A percentile compares a stretch with the other conserved stretches of the same genome.
Evolutionary conservation across 1,140 invertebrate species (phyloP).

Genomic region (Bombus sylvicola): DNA sequence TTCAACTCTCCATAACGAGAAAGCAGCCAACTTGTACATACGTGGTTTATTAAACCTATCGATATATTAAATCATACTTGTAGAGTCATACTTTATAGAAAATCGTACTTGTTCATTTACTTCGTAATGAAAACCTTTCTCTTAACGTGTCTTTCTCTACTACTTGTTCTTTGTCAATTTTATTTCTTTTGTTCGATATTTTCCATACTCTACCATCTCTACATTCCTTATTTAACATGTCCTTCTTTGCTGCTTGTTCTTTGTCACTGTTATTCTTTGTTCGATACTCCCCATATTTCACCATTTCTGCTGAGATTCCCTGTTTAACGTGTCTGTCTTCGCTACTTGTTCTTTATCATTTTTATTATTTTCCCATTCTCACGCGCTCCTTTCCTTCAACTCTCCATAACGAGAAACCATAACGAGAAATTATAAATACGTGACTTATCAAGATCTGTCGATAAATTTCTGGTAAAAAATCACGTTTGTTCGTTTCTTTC

Average conservation of each 20-base stretch:
- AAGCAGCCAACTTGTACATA: not conserved
- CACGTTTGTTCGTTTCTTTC: no score
- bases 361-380: constrained; percentile 15
- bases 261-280: no score
- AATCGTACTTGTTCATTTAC: not conserved
- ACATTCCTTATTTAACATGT: no score
- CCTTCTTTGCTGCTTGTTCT: no score
- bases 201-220: no score
- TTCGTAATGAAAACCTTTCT: not conserved
- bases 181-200: no score
- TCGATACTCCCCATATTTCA: no score
- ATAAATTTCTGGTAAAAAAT: not conserved
- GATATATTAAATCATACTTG: not conserved
- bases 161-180: no score
- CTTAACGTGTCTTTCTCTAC: no score
- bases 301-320: no score
- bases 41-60: not conserved
- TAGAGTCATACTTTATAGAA: not conserved
- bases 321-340: no score
- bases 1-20: not conserved
- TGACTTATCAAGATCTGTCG: not conserved
- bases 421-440: not conserved
- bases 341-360: no score
- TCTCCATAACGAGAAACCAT: not conserved
- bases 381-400: constrained; percentile 7